Evolutionary conservation across 2,113 vertebrate genomes (phyloP), one percentile per base, ranked within the genome.

Genomic region (Tetrax tetrax): DNA sequence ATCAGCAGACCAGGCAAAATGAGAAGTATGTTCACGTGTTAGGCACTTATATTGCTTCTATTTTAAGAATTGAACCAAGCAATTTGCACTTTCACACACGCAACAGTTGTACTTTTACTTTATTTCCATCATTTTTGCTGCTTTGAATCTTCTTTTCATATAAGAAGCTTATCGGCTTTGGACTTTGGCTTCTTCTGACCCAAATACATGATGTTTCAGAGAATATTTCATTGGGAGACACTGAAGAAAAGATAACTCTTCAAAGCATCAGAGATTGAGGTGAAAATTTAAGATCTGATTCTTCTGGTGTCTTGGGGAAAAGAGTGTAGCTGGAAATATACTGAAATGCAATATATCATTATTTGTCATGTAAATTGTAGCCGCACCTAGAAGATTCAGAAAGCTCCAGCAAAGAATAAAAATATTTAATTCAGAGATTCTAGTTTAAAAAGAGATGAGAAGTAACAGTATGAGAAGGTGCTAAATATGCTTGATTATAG

Each of bases 161-260:
- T 47, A 92, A 77, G 71, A 66, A 80, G 59, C 65, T 90, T 90
- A 95, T 83, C 90, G 35, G 64, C 51, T 83, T 90, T 91, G 64
- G 84, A 64, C 31, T 87, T 78, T 2, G 37, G 28, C 51, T 89
- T 92, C 41, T 91, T 81, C 47, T 86, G 51, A 87, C 60, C 45
- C 56, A 93, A 83, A 87, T 82, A 66, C 5, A 20, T 14, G 29
- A 66, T 43, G 16, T 24, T 79, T 63, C 35, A 66, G 68, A 87
- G 25, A 82, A 51, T 48, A 50, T 33, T 92, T 84, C 35, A 50
- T 6, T 71, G 51, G 10, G 19, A 92, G 29, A 53, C 35, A 51
- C 37, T 70, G 53, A 77, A 83, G 50, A 77, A 77, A 89, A 72
- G 8, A 14, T 24, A 81, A 64, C 31, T 82, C 50, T 76, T 80